Conservation (phyloP, 1,140 invertebrate genomes). For the Meloidogyne floridensis region DNA sequence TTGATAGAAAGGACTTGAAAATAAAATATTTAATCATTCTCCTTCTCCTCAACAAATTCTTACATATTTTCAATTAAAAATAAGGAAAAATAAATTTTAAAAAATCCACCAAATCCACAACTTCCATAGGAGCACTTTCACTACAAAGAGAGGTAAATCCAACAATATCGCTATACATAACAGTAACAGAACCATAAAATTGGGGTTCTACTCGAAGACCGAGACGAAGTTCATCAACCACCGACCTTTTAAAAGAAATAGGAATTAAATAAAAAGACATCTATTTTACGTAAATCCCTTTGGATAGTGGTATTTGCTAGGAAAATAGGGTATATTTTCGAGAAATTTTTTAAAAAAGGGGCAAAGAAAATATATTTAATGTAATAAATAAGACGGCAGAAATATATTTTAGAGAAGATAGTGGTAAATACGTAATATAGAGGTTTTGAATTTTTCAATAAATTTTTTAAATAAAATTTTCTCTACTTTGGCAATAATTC, state of each 20-base stretch:
- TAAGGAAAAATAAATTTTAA: not conserved
- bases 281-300: not conserved
- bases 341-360: not conserved
- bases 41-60: no score
- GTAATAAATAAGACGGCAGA: no score
- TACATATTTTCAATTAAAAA: not conserved
- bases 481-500: constrained; percentile 51
- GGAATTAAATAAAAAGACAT: not conserved
- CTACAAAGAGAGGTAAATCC: constrained; percentile 57
- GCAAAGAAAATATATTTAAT: no score
- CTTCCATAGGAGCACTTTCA: constrained; percentile 54
- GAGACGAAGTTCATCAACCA: constrained; percentile 51
- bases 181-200: constrained; percentile 54
- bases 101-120: constrained; percentile 37
- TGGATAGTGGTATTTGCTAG: no score
- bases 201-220: constrained; percentile 51
- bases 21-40: no score
- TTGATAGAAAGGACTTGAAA: no score
- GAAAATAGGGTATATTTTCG: not conserved
- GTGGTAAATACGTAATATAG: no score
- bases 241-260: constrained; percentile 36
- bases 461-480: not conserved
- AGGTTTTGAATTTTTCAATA: no score
- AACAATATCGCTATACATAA: constrained; percentile 57
- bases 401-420: no score